phyloP scores from a whole-genome alignment of 2,797 vertebrate species.

The Microctenopoma lineatum region DNA sequence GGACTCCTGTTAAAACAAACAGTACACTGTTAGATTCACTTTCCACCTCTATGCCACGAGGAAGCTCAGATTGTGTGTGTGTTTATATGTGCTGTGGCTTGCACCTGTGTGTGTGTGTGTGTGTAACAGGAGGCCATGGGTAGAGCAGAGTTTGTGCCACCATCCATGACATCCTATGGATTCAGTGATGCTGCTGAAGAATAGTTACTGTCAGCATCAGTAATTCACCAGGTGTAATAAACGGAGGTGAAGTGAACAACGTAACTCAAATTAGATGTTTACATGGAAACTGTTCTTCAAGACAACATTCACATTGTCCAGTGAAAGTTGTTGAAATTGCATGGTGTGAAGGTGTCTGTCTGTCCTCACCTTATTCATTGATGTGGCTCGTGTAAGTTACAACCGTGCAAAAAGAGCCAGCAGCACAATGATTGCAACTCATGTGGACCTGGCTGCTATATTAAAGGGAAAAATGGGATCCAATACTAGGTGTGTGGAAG shows the following conservation, averaged over 20 bases:
- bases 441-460: constrained; percentile 75
- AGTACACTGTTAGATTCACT: constrained; percentile 70
- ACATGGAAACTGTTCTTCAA: constrained; percentile 7
- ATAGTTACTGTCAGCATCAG: constrained; percentile 38
- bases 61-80: constrained; percentile 46
- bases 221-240: constrained; percentile 21
- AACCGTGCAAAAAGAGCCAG: constrained; percentile 62
- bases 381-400: constrained; percentile 75
- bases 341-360: constrained; percentile 68
- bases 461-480: constrained; percentile 81
- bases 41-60: constrained; percentile 58
- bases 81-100: constrained; percentile 48
- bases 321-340: constrained; percentile 54
- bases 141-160: constrained; percentile 27
- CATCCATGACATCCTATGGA: constrained; percentile 17
- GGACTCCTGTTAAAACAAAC: constrained; percentile 69
- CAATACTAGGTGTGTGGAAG: constrained; percentile 67
- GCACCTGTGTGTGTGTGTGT: constrained; percentile 35
- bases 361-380: constrained; percentile 56
- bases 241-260: constrained; percentile 1
- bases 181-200: constrained; percentile 32
- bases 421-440: constrained; percentile 76
- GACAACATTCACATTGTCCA: constrained; percentile 49
- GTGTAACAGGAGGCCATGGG: constrained; percentile 23
- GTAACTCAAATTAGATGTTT: constrained; percentile 32